Evolutionary conservation across 2,113 vertebrate species (phyloP).

Genomic region (Rhinolophus sinicus): DNA sequence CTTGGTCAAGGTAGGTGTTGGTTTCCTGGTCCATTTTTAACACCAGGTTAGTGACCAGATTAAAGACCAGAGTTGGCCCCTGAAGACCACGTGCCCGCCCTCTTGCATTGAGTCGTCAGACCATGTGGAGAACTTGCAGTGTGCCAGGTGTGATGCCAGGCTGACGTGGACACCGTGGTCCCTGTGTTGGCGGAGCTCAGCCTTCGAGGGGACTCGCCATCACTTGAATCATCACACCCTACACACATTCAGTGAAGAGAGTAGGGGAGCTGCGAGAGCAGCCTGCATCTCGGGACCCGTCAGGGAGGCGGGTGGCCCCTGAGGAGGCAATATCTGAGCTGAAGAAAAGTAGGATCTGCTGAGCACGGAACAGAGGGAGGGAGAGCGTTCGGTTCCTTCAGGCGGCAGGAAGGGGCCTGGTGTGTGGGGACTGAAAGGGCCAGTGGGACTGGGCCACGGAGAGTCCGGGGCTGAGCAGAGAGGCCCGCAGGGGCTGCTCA

Average conservation of each 20-base stretch:
- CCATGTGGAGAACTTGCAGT: background rate
- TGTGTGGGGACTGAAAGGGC: background rate
- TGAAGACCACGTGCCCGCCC: background rate
- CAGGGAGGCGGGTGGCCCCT: background rate
- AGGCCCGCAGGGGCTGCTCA: background rate
- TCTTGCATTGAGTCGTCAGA: background rate
- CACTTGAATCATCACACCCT: background rate
- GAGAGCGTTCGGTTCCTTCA: fast-evolving
- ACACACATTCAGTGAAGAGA: background rate
- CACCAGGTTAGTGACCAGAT: background rate
- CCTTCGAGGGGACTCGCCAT: background rate
- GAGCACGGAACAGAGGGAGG: background rate
- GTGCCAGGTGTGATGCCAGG: fast-evolving
- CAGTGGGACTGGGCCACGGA: fast-evolving
- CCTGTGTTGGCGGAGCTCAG: background rate
- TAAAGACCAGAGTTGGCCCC: background rate
- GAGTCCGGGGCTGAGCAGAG: background rate
- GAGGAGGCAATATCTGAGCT: background rate
- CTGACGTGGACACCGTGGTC: fast-evolving
- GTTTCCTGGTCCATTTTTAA: background rate
- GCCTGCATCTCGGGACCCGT: background rate
- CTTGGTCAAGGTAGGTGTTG: background rate
- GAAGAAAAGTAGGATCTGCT: background rate
- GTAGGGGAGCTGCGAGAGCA: background rate
- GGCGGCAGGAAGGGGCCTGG: background rate